These are phyloP conservation scores for Nasonovia ribisnigri DNA, from an alignment of 2,888 invertebrate species.

Conservation along the genomic window DNA sequence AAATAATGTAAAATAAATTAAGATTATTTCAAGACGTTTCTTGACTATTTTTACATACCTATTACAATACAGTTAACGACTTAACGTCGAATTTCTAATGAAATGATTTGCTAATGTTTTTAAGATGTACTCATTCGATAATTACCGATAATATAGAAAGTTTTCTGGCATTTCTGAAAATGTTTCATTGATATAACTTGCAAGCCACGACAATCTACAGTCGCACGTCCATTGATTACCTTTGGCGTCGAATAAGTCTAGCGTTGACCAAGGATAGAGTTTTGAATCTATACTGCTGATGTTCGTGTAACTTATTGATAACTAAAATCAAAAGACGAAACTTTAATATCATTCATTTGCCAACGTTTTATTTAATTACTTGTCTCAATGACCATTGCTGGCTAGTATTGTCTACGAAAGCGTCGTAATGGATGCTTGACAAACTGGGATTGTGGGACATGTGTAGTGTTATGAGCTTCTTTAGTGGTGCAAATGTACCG, in stretches of 20 bases:
- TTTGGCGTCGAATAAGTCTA: conserved; percentile 73
- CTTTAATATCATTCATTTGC: not conserved
- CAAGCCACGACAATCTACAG: conserved; percentile 76
- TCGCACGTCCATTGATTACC: conserved; percentile 77
- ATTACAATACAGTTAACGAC: too few relatives aligned
- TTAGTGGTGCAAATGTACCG: conserved; percentile 58
- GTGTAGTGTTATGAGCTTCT: conserved; percentile 33
- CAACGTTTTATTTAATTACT: not conserved
- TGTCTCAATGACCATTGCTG: conserved; percentile 27
- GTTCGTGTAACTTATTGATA: conserved; percentile 57
- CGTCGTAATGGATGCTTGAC: conserved; percentile 46
- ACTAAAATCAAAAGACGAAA: conserved; percentile 41
- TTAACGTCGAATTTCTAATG: not conserved
- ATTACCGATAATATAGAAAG: conserved; percentile 48
- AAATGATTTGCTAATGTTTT: not conserved
- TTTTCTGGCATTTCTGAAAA: conserved; percentile 40
- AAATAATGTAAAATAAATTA: not conserved
- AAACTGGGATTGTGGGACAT: conserved; percentile 60
- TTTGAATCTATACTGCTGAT: conserved; percentile 49
- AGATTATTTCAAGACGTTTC: not conserved
- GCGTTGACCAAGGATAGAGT: conserved; percentile 63
- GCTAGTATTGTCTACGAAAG: conserved; percentile 35
- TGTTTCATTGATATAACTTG: conserved; percentile 54
- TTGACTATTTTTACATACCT: not conserved
- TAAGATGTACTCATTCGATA: not conserved